Evolutionary conservation across 2,888 invertebrate species (phyloP).

Genomic region (Drosophila fungiperda): DNA sequence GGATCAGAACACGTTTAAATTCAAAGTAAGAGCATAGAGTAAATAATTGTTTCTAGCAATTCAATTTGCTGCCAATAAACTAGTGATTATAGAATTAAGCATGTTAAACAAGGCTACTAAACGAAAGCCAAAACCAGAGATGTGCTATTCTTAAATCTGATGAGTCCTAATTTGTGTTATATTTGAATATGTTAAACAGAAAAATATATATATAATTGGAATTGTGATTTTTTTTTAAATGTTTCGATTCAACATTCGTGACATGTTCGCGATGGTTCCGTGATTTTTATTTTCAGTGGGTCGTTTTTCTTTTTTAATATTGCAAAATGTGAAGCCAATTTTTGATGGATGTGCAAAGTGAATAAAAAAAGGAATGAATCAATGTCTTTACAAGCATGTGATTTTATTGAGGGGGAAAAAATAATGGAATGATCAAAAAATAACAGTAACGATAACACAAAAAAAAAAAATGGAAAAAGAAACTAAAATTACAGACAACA

Average conservation of each 20-base stretch:
- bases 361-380: constrained; percentile 1
- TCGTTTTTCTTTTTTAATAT: not conserved
- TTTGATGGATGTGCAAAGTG: constrained; percentile 11
- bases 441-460: constrained; percentile 28
- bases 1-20: constrained; percentile 4
- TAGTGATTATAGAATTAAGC: not conserved
- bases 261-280: not conserved
- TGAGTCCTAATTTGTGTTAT: not conserved
- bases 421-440: not conserved
- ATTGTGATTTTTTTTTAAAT: not conserved
- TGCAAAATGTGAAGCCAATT: constrained; percentile 3
- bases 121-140: constrained; percentile 7
- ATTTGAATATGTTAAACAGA: not conserved
- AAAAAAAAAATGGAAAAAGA: constrained; percentile 1
- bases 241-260: not conserved
- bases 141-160: not conserved
- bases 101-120: constrained; percentile 3
- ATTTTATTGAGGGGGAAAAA: not conserved
- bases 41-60: constrained; percentile 2
- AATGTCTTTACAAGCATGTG: constrained; percentile 1
- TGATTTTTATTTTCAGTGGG: not conserved
- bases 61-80: constrained; percentile 16
- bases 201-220: not conserved
- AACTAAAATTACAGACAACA: constrained; percentile 3
- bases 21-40: not conserved